These are phyloP conservation scores for Mormoops blainvillei DNA, from an alignment of 2,113 vertebrate genomes.

Conservation along the genomic window DNA sequence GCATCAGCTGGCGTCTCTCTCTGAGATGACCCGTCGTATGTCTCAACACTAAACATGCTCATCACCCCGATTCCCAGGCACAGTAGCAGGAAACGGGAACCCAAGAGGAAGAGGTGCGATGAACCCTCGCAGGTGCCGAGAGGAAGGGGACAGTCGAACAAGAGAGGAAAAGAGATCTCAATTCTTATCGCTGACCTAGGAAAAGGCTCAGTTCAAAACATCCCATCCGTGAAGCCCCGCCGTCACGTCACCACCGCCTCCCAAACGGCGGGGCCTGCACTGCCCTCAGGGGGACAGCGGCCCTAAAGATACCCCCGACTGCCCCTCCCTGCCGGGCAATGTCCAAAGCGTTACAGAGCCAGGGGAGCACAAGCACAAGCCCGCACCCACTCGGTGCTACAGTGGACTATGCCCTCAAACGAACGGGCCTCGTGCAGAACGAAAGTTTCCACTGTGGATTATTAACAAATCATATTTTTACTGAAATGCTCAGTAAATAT, in stretches of 20 bases:
- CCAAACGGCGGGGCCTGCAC: background rate
- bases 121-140: background rate
- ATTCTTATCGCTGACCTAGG: background rate
- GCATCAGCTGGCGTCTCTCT: background rate
- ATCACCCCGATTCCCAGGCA: background rate
- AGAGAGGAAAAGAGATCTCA: too few species aligned
- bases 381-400: background rate
- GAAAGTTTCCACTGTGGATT: background rate
- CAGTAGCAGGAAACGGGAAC: too few species aligned
- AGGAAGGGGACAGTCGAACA: background rate
- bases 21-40: constrained; percentile 5
- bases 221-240: accelerated
- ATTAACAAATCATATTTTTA: background rate
- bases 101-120: background rate
- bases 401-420: background rate
- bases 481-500: background rate
- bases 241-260: background rate
- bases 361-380: background rate
- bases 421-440: background rate
- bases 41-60: background rate
- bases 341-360: background rate
- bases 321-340: background rate
- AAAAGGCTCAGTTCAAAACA: background rate
- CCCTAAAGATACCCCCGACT: background rate
- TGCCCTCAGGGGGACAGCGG: background rate